A percentile compares a stretch with the other conserved stretches of the same genome.
These are phyloP conservation scores for Ctena decussata DNA, from an alignment of 2,888 invertebrate species.

Conservation along the genomic window DNA sequence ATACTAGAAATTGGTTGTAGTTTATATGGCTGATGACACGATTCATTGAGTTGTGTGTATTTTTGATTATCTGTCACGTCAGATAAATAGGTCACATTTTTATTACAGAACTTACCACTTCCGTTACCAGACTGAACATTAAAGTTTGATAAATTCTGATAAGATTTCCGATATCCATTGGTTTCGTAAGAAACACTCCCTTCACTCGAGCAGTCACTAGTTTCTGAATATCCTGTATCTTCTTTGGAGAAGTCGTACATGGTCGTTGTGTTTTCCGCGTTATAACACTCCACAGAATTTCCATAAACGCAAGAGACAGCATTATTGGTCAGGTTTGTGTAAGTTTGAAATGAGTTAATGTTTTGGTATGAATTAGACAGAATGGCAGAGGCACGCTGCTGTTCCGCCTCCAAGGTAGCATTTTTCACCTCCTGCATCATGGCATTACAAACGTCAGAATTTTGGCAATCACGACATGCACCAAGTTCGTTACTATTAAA, in stretches of 20 bases:
- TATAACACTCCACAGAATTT: slow-evolving; percentile 65
- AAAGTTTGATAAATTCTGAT: slow-evolving; percentile 66
- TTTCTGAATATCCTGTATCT: slow-evolving; percentile 86
- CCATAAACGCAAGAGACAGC: slow-evolving; percentile 42
- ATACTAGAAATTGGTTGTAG: slow-evolving; percentile 91
- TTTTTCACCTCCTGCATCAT: slow-evolving; percentile 85
- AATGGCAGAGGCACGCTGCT: slow-evolving; percentile 63
- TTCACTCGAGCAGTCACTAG: slow-evolving; percentile 85
- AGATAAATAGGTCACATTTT: slow-evolving; percentile 16
- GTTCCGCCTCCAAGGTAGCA: slow-evolving; percentile 71
- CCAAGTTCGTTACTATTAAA: slow-evolving; percentile 86
- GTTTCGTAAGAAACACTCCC: slow-evolving; percentile 62
- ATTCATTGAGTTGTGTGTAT: slow-evolving; percentile 81
- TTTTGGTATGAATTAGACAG: slow-evolving; percentile 57
- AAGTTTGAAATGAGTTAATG: slow-evolving; percentile 46
- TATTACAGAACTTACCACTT: slow-evolving; percentile 42
- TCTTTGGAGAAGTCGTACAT: slow-evolving; percentile 83
- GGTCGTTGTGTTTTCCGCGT: slow-evolving; percentile 81
- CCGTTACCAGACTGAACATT: not conserved
- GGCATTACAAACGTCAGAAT: slow-evolving; percentile 84
- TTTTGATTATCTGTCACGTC: slow-evolving; percentile 34
- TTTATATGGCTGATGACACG: slow-evolving; percentile 89
- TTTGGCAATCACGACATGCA: slow-evolving; percentile 86
- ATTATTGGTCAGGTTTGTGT: slow-evolving; percentile 55
- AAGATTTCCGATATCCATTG: slow-evolving; percentile 72